Evolutionary conservation across 1,140 invertebrate genomes (phyloP).

Genomic region (Ylistrum balloti): DNA sequence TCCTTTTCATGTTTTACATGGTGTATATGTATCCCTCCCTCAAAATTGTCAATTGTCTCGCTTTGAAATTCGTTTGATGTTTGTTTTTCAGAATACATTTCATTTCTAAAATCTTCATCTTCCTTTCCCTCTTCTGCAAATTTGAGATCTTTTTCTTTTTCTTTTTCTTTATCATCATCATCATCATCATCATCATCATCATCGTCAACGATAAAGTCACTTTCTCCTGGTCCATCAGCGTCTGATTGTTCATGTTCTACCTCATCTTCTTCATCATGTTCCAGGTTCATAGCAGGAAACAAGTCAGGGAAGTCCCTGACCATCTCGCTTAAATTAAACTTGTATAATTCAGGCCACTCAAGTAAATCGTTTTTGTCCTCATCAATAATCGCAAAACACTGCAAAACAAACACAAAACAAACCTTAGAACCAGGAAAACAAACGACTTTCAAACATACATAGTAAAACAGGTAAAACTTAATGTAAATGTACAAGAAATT

Average conservation of each 20-base stretch:
- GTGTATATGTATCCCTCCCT: neutral
- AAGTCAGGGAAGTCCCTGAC: neutral
- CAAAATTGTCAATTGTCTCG: neutral
- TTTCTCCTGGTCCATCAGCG: neutral
- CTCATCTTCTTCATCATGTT: neutral
- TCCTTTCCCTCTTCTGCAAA: neutral
- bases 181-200: too few species aligned
- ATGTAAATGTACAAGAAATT: too few species aligned
- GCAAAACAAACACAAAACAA: neutral
- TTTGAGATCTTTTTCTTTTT: neutral
- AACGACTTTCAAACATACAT: too few species aligned
- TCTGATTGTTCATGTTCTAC: neutral
- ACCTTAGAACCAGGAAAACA: too few species aligned
- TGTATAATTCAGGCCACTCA: neutral
- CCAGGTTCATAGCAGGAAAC: neutral
- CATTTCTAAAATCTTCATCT: neutral
- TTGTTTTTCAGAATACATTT: neutral
- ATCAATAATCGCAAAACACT: neutral
- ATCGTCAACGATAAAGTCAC: neutral
- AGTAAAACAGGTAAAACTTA: too few species aligned
- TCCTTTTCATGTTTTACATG: neutral
- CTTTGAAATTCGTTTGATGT: neutral
- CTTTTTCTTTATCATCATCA: too few species aligned
- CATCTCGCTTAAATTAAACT: conserved; percentile 3
- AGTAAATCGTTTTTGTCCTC: neutral